Base-by-base conservation (phyloP, 1,140 invertebrate genomes). In the Brachionus sp. region DNA sequence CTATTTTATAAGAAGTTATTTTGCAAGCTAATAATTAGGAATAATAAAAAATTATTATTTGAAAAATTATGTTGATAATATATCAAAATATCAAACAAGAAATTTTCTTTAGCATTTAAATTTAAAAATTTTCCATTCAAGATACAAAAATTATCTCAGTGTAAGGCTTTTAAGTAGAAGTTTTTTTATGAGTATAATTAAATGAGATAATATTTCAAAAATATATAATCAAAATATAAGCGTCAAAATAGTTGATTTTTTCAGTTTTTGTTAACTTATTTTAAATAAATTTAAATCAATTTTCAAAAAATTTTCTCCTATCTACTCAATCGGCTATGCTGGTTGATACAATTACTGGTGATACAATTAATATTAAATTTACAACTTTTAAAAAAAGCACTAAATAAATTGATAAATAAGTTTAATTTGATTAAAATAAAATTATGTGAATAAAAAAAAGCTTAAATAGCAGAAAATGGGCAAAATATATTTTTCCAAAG, bases 61-160 rank as follows among this genome's bases (percentile, higher is more conserved):
- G 33, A 13, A n/a, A 70, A 70, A 70, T 70, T 70, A 70, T 70
- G 66, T 70, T 70, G 66, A 70, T 70, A 70, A 70, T 39, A 70
- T 16, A 68, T 70, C n/a, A 35, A 66, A 23, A n/a, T n/a, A n/a
- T n/a, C n/a, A n/a, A 66, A 25, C 25, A 13, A 66, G 62, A 29
- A 33, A 66, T 57, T 57, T 16, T 57, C 23, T 16, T 33, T 33
- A 10, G 33, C 16, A 37, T 70, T 68, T 70, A 70, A 37, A 19
- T 70, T 70, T 37, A 0, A 5, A 53, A 53, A 19, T 53, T 53
- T 19, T 19, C 50, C 50, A 53, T 53, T 53, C 16, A 6, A 23
- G 16, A 35, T 33, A 7, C 29, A 66, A 66, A 35, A 33, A 33
- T 12, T 66, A 66, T 66, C 33, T 35, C 1, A 23, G n/a, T n/a